Evolutionary conservation across 1,140 invertebrate genomes (phyloP).

Genomic region (Dreissena polymorpha): DNA sequence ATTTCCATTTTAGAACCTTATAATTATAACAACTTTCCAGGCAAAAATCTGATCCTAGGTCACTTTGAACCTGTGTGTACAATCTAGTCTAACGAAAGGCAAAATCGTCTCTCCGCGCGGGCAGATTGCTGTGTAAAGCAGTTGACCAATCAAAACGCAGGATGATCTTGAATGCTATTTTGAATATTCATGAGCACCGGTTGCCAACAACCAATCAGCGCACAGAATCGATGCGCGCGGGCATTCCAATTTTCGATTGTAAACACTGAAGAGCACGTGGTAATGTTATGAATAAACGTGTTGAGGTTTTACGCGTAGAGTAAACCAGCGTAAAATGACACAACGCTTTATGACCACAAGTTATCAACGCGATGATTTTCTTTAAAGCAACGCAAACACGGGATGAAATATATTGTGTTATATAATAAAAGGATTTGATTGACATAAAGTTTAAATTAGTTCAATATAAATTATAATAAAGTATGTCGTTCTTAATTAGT

Average conservation of each 20-base stretch:
- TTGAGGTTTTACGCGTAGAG: neutral
- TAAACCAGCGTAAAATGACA: too few relatives aligned
- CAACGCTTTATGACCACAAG: too few relatives aligned
- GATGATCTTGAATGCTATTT: constrained; percentile 41
- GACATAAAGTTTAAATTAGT: too few relatives aligned
- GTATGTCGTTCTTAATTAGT: too few relatives aligned
- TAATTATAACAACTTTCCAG: neutral
- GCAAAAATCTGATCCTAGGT: constrained; percentile 43
- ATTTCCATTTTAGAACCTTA: constrained; percentile 61
- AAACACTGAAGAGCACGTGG: constrained; percentile 54
- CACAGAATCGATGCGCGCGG: constrained; percentile 36
- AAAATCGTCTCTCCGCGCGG: constrained; percentile 64
- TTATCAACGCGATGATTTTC: too few relatives aligned
- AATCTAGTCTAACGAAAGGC: constrained; percentile 45
- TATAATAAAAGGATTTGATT: too few relatives aligned
- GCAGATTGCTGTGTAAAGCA: constrained; percentile 58
- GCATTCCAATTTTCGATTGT: constrained; percentile 48
- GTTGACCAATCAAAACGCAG: constrained; percentile 55
- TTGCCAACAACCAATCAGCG: constrained; percentile 20
- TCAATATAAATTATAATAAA: too few relatives aligned
- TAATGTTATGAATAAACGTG: constrained; percentile 44
- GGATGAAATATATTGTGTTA: too few relatives aligned
- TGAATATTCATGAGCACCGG: constrained; percentile 50
- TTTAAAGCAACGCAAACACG: too few relatives aligned
- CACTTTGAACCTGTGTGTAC: constrained; percentile 44